Conservation (phyloP, 2,888 invertebrate species). For the Balanococcus diminutus region DNA sequence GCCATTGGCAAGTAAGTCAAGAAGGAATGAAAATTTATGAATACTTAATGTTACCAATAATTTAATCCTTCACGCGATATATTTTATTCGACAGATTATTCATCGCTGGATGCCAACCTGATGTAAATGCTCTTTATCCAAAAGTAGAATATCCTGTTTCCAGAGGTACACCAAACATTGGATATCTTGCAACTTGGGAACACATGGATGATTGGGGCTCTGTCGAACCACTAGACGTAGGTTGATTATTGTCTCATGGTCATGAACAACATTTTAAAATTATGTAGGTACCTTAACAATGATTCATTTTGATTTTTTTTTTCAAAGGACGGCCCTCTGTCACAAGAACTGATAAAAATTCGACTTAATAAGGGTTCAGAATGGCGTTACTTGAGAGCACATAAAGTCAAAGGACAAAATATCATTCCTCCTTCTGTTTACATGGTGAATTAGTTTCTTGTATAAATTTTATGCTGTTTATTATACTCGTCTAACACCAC, state of each 20-base stretch:
- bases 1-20: slow-evolving; percentile 70
- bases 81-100: slow-evolving; percentile 66
- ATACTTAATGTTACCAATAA: neutral
- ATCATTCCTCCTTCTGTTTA: slow-evolving; percentile 51
- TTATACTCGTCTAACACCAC: too few species aligned
- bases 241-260: neutral
- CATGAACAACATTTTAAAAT: neutral
- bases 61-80: neutral
- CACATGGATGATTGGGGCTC: slow-evolving; percentile 79
- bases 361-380: slow-evolving; percentile 48
- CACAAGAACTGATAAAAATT: slow-evolving; percentile 37
- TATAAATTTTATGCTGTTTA: neutral
- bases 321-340: slow-evolving; percentile 45
- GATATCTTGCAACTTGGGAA: slow-evolving; percentile 84
- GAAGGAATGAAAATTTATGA: neutral
- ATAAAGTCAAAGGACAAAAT: slow-evolving; percentile 46
- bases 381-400: slow-evolving; percentile 31
- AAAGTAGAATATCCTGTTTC: slow-evolving; percentile 80
- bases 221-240: slow-evolving; percentile 64
- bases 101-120: slow-evolving; percentile 75
- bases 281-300: neutral
- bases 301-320: slow-evolving; percentile 62
- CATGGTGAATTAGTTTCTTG: slow-evolving; percentile 16
- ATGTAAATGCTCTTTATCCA: slow-evolving; percentile 78
- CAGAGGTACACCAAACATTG: slow-evolving; percentile 81